Conservation (phyloP, 2,113 vertebrate genomes). For the Vicugna pacos region DNA sequence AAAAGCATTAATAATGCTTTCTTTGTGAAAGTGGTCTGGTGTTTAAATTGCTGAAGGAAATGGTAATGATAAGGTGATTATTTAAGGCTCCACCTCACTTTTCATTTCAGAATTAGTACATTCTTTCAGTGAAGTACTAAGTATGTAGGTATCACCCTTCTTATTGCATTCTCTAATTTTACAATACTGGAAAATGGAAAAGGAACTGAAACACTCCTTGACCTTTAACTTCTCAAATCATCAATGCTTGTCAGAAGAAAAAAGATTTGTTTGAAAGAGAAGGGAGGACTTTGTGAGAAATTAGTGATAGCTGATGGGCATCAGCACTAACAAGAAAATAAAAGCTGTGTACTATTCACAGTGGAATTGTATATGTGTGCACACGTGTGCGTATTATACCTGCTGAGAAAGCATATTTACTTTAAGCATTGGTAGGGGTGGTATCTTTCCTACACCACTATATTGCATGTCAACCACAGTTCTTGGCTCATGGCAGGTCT, state of each 20-base stretch:
- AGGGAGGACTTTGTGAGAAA: neutral
- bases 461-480: neutral
- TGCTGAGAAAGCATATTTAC: neutral
- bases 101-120: constrained; percentile 21
- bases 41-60: constrained; percentile 38
- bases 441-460: neutral
- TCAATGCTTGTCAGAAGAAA: neutral
- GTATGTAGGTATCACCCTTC: neutral
- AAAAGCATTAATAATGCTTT: neutral
- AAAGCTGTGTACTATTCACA: neutral
- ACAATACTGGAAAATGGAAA: neutral
- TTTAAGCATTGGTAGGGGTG: neutral
- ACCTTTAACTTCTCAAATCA: constrained; percentile 30
- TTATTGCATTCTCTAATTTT: neutral
- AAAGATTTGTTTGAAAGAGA: constrained; percentile 28
- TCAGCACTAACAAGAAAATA: neutral
- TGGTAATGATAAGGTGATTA: constrained; percentile 24
- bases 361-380: neutral
- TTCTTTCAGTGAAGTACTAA: neutral
- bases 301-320: neutral
- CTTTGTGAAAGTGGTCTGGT: neutral
- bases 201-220: neutral
- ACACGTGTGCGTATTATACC: neutral
- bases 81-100: neutral
- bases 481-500: neutral